Conservation (phyloP, 1,140 invertebrate species). For the Lordiphosa stackelbergi region DNA sequence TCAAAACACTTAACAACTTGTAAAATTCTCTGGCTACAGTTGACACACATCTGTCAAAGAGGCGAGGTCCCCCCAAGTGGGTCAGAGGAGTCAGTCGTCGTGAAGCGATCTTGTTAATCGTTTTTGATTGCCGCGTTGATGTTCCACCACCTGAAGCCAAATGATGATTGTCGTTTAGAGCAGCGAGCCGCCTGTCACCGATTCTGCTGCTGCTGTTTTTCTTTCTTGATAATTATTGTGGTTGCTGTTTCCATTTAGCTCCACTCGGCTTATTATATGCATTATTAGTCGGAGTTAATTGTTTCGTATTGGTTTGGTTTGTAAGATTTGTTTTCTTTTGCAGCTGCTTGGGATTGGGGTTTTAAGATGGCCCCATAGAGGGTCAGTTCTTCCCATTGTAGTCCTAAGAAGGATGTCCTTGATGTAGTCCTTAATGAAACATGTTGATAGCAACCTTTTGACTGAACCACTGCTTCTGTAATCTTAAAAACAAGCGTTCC, state of each 20-base stretch:
- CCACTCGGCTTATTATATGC: slow-evolving; percentile 41
- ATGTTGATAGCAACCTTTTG: too few species aligned
- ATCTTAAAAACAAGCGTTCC: too few species aligned
- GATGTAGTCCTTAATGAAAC: too few species aligned
- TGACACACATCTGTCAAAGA: slow-evolving; percentile 68
- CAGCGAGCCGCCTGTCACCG: slow-evolving; percentile 26
- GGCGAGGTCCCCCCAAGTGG: slow-evolving; percentile 32
- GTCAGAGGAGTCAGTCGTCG: slow-evolving; percentile 35
- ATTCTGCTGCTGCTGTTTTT: slow-evolving; percentile 29
- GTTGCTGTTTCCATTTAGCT: slow-evolving; percentile 31
- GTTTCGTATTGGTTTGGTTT: slow-evolving; percentile 2
- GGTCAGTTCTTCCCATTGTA: too few species aligned
- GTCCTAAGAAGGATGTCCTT: too few species aligned
- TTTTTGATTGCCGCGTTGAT: slow-evolving; percentile 70
- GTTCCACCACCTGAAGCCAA: slow-evolving; percentile 55
- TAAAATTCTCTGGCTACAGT: slow-evolving; percentile 66
- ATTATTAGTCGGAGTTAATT: slow-evolving; percentile 38
- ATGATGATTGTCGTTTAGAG: slow-evolving; percentile 66
- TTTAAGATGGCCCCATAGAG: too few species aligned
- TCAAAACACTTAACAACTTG: slow-evolving; percentile 73
- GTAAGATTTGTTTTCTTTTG: too few species aligned
- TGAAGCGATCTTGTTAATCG: slow-evolving; percentile 70
- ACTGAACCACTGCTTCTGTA: too few species aligned
- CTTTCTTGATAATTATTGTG: slow-evolving; percentile 50
- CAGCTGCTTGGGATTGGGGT: too few species aligned